Evolutionary conservation across 2,113 vertebrate genomes (phyloP).

Genomic region (cattle (Bos taurus)): ARS-UCD2.0 NC_037343.1:77367501-77368000

Average conservation of each 20-base stretch:
- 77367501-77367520: background rate
- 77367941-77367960: background rate
- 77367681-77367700: background rate
- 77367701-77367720: background rate
- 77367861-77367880: background rate
- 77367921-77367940: background rate
- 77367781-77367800: background rate
- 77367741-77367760: background rate
- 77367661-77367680: conserved; percentile 10
- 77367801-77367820: background rate
- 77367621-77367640: background rate
- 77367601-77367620: conserved; percentile 24
- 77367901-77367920: background rate
- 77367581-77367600: background rate
- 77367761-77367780: background rate
- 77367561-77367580: background rate
- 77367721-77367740: background rate
- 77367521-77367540: background rate
- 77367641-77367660: background rate
- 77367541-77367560: background rate
- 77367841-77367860: background rate
- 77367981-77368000: background rate
- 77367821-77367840: background rate
- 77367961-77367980: accelerated
- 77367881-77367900: background rate